phyloP scores from a whole-genome alignment of 2,888 invertebrate genomes.

The Cyclophora albipunctata region DNA sequence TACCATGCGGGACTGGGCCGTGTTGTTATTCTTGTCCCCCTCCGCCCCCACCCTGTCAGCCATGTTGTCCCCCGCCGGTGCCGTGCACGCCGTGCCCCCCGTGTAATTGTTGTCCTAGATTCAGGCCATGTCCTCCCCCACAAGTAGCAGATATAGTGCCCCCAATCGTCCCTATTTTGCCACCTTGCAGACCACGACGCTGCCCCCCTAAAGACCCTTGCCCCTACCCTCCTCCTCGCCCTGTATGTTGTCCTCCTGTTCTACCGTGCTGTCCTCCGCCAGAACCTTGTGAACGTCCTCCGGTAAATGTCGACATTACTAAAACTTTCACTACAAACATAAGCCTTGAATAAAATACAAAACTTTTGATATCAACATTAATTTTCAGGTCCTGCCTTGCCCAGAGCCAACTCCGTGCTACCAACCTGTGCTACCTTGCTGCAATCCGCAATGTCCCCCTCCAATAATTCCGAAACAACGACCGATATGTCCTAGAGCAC shows the following conservation, averaged over 20 bases:
- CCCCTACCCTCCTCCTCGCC: slow-evolving; percentile 42
- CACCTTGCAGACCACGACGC: slow-evolving; percentile 53
- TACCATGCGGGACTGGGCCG: slow-evolving; percentile 53
- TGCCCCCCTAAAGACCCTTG: slow-evolving; percentile 42
- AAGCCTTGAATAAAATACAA: not conserved
- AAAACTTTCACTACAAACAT: not conserved
- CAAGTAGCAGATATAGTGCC: slow-evolving; percentile 54
- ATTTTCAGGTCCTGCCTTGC: slow-evolving; percentile 48
- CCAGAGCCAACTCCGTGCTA: slow-evolving; percentile 60
- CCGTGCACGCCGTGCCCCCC: slow-evolving; percentile 63
- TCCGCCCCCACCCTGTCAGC: slow-evolving; percentile 43
- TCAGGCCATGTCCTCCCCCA: slow-evolving; percentile 56
- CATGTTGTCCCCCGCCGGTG: slow-evolving; percentile 54
- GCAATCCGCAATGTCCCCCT: slow-evolving; percentile 70
- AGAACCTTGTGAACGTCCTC: slow-evolving; percentile 58
- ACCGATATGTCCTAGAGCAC: slow-evolving; percentile 62
- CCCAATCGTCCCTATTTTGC: slow-evolving; percentile 59
- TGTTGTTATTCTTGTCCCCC: slow-evolving; percentile 49
- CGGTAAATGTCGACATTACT: slow-evolving; percentile 35
- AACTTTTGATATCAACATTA: not conserved
- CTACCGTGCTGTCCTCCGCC: slow-evolving; percentile 64
- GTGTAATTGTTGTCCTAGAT: slow-evolving; percentile 50
- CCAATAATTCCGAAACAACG: slow-evolving; percentile 67
- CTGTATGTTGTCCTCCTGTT: slow-evolving; percentile 58
- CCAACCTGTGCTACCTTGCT: slow-evolving; percentile 60